Conservation (phyloP, 1,140 invertebrate genomes). For the Penaeus vannamei region DNA sequence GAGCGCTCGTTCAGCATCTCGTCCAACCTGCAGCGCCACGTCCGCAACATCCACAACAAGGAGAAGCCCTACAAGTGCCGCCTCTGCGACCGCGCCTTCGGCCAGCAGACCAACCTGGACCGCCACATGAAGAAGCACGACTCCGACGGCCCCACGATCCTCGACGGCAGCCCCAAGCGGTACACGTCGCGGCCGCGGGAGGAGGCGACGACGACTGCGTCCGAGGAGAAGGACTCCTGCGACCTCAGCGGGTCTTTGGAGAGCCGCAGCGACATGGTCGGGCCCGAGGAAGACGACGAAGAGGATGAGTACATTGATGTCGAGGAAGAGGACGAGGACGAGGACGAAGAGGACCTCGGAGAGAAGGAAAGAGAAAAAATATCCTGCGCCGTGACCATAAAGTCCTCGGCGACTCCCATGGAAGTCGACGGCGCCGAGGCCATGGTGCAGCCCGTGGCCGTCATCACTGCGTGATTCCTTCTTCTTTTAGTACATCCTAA, state of each 20-base stretch:
- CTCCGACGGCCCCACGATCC: constrained; percentile 70
- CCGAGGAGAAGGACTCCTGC: constrained; percentile 24
- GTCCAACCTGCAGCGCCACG: constrained; percentile 96
- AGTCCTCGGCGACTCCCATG: constrained; percentile 54
- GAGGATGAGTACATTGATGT: constrained; percentile 68
- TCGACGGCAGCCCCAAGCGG: constrained; percentile 70
- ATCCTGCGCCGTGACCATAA: constrained; percentile 65
- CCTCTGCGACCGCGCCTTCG: constrained; percentile 90
- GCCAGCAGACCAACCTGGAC: constrained; percentile 94
- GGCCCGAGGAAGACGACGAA: constrained; percentile 64
- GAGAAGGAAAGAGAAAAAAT: constrained; percentile 65
- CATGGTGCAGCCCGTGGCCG: constrained; percentile 30
- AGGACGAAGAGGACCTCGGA: constrained; percentile 62
- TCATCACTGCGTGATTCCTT: constrained; percentile 38
- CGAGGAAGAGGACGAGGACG: constrained; percentile 63
- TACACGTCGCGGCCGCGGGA: constrained; percentile 43
- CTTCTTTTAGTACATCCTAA: neutral
- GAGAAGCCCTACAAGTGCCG: constrained; percentile 75
- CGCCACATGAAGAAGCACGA: constrained; percentile 97
- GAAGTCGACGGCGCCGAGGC: constrained; percentile 46
- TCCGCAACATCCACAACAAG: constrained; percentile 99
- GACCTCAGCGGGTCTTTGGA: neutral
- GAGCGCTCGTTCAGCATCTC: constrained; percentile 98
- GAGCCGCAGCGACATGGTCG: neutral
- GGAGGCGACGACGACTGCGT: neutral